Percentiles rank a stretch among this genome's conserved stretches.
phyloP scores from a whole-genome alignment of 2,888 invertebrate species.

The Leucoptera coffeella region DNA sequence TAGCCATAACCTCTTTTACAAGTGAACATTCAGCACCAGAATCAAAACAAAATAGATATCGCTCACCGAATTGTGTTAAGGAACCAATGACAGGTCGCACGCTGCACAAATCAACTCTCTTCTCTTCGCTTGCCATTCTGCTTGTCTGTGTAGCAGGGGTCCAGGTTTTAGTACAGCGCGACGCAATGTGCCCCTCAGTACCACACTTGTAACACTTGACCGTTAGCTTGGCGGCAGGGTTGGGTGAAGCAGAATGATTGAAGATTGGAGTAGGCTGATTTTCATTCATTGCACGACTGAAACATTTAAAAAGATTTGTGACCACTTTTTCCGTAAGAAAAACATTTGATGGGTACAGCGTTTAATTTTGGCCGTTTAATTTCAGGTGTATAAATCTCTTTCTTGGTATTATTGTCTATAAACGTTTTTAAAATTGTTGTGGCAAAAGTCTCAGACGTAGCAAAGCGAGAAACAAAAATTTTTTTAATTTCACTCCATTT shows the following conservation, averaged over 20 bases:
- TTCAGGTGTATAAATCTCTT: neutral
- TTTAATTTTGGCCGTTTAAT: neutral
- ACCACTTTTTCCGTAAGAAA: neutral
- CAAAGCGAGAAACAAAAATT: no score
- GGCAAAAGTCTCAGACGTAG: constrained; percentile 1
- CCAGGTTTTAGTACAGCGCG: neutral
- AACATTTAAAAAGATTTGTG: neutral
- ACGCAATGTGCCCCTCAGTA: constrained; percentile 1
- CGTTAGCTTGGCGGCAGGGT: neutral
- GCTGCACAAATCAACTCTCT: constrained; percentile 2
- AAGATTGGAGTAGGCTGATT: neutral
- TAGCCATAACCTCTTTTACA: constrained; percentile 6
- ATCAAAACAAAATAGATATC: constrained; percentile 8
- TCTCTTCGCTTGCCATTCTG: neutral
- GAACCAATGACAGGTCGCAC: constrained; percentile 1
- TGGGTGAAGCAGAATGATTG: neutral
- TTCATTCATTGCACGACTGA: neutral
- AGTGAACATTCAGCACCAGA: constrained; percentile 10
- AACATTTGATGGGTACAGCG: no score
- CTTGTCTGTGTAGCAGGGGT: neutral
- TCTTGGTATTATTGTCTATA: constrained; percentile 2
- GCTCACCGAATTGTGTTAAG: constrained; percentile 7
- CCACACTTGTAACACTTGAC: constrained; percentile 4
- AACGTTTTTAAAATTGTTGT: constrained; percentile 1
- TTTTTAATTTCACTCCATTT: no score